These are phyloP conservation scores for Strigamia maritima DNA, from an alignment of 2,888 invertebrate species.

Conservation along the genomic window DNA sequence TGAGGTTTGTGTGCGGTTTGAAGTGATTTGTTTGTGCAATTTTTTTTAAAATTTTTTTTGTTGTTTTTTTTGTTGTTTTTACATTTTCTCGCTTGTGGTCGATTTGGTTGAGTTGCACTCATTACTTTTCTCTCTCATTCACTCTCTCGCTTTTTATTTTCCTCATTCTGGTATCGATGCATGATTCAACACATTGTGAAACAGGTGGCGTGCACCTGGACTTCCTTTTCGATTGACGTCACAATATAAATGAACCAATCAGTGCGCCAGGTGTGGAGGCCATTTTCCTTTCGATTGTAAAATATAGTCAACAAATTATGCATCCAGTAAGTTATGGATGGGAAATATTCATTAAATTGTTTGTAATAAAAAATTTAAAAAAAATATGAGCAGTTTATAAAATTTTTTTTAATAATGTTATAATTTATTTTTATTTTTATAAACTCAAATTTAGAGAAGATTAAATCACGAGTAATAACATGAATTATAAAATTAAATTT, in stretches of 20 bases:
- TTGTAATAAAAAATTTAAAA: too few relatives aligned
- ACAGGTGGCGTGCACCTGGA: conserved; percentile 18
- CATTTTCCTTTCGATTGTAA: conserved; percentile 7
- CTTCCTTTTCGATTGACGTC: neutral
- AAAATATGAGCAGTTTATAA: too few relatives aligned
- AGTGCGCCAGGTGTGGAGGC: neutral
- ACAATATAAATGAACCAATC: neutral
- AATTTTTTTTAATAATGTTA: too few relatives aligned
- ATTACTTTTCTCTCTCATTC: neutral
- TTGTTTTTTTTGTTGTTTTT: neutral
- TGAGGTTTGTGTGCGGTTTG: conserved; percentile 15
- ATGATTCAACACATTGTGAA: conserved; percentile 28
- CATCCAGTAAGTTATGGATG: neutral
- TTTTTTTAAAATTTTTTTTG: neutral
- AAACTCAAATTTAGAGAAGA: too few relatives aligned
- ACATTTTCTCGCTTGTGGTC: neutral
- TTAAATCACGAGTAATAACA: too few relatives aligned
- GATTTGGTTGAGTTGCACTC: conserved; percentile 27
- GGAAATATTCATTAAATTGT: neutral
- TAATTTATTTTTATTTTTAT: too few relatives aligned
- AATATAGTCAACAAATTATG: neutral
- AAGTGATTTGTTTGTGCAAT: conserved; percentile 25
- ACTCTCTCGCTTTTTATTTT: neutral
- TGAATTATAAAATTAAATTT: too few relatives aligned
- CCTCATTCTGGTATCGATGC: neutral